Percentiles rank a stretch among this genome's conserved stretches.
Conservation (phyloP, 1,140 invertebrate species). For the Diabrotica virgifera region DNA sequence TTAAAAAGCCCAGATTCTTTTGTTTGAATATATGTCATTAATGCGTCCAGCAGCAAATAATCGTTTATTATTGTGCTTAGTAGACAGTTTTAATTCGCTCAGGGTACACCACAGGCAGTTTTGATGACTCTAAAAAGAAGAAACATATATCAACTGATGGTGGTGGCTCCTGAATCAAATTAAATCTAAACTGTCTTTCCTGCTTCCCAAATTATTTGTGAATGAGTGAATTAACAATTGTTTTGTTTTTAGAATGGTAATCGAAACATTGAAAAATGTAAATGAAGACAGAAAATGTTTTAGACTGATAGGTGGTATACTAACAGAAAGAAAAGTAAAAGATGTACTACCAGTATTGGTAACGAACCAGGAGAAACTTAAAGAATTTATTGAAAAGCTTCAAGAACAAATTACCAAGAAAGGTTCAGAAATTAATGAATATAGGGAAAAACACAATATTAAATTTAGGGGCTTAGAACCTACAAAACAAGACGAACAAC, state of each 20-base stretch:
- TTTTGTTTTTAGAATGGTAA: slow-evolving; percentile 76
- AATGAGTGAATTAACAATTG: too few relatives aligned
- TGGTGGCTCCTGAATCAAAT: too few relatives aligned
- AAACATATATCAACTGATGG: too few relatives aligned
- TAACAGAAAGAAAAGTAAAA: slow-evolving; percentile 89
- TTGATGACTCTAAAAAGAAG: too few relatives aligned
- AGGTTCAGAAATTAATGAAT: slow-evolving; percentile 89
- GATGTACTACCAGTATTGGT: slow-evolving; percentile 84
- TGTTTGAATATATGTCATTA: too few relatives aligned
- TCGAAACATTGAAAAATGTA: slow-evolving; percentile 87
- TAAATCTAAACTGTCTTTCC: too few relatives aligned
- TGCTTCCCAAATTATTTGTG: too few relatives aligned
- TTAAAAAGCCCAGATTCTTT: too few relatives aligned
- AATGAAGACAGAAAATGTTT: slow-evolving; percentile 87
- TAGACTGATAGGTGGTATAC: slow-evolving; percentile 87
- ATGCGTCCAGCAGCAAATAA: too few relatives aligned
- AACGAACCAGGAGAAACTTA: slow-evolving; percentile 80
- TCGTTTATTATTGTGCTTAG: too few relatives aligned
- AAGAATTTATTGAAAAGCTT: slow-evolving; percentile 71
- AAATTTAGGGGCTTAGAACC: slow-evolving; percentile 66
- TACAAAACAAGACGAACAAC: slow-evolving; percentile 48
- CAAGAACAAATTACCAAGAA: slow-evolving; percentile 81
- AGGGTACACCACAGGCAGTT: too few relatives aligned
- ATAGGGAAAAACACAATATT: slow-evolving; percentile 89
- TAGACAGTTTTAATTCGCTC: too few relatives aligned